These are phyloP conservation scores for Notodonta ziczac DNA, from an alignment of 2,888 invertebrate species.

Conservation along the genomic window DNA sequence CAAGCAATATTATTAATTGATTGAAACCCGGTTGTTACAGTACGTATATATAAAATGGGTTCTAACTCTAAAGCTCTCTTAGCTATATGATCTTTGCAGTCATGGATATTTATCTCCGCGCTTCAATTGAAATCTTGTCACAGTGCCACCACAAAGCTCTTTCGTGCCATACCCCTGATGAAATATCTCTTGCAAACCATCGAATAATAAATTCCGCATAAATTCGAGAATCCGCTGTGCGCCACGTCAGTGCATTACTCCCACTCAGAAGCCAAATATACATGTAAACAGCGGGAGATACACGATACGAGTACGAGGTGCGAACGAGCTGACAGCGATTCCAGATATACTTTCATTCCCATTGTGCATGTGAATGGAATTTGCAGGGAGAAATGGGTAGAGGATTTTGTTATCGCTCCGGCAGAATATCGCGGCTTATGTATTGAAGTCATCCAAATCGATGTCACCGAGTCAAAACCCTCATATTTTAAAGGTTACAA, in stretches of 20 bases:
- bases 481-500: too few relatives aligned
- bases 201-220: slow-evolving; percentile 17
- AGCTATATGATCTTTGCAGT: too few relatives aligned
- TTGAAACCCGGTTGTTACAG: too few relatives aligned
- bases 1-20: too few relatives aligned
- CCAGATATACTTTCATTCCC: slow-evolving; percentile 29
- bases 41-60: too few relatives aligned
- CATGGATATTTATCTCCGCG: too few relatives aligned
- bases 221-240: slow-evolving; percentile 31
- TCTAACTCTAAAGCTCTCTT: too few relatives aligned
- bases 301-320: slow-evolving; percentile 45
- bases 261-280: slow-evolving; percentile 53
- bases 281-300: slow-evolving; percentile 49
- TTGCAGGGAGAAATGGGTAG: not conserved
- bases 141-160: too few relatives aligned
- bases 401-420: not conserved
- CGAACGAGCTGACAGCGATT: slow-evolving; percentile 28
- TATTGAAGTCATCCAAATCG: too few relatives aligned
- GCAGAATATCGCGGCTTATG: too few relatives aligned
- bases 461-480: too few relatives aligned
- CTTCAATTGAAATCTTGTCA: too few relatives aligned
- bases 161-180: not conserved
- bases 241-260: slow-evolving; percentile 44
- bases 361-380: slow-evolving; percentile 24
- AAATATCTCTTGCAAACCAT: slow-evolving; percentile 8